Evolutionary conservation across 2,888 invertebrate species (phyloP), one percentile per base, ranked within the genome.

Genomic region (Athalia cordata): DNA sequence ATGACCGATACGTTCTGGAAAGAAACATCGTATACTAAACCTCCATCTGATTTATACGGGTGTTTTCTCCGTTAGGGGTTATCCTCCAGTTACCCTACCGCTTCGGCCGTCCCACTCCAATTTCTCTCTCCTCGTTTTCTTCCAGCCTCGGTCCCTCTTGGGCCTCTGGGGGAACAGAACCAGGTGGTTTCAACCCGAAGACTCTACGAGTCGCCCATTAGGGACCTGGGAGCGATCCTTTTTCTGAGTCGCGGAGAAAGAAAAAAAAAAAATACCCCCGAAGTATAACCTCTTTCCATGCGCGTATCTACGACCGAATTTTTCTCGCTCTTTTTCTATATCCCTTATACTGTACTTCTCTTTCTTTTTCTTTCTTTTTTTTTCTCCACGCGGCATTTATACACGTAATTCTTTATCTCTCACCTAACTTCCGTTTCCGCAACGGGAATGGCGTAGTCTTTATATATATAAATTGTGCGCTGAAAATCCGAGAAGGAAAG

Each of bases 31-130:
- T 47, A 43, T 81, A 81, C 82, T 78, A 80, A 78, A 81, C 79
- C 80, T 80, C 81, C 83, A 83, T 81, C 81, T 86, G 86, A 86
- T 86, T 86, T 87, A 87, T 86, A 84, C 81, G 82, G 81, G 77
- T 86, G 85, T 87, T 86, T 84, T 84, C 83, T 80, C 81, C 81
- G 82, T 79, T 49, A 29, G 67, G 67, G 67, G 67, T 68, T 68
- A 52, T 68, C 52, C 50, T 68, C 67, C 67, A 29, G 29, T 29
- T 29, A 29, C 29, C 29, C 29, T 29, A 29, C 29, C 29, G 55
- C 55, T 55, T n/a, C 11, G 55, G n/a, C 57, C 47, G 57, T 57
- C 70, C 70, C 45, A n/a, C 52, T 29, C 65, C 68, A n/a, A 29
- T 29, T 29, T 50, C 50, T 50, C 67, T 6, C 50, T 67, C 62